Evolutionary conservation across 2,113 vertebrate species (phyloP), one percentile per base, ranked within the genome.

Genomic region (Zosterops japonicus): DNA sequence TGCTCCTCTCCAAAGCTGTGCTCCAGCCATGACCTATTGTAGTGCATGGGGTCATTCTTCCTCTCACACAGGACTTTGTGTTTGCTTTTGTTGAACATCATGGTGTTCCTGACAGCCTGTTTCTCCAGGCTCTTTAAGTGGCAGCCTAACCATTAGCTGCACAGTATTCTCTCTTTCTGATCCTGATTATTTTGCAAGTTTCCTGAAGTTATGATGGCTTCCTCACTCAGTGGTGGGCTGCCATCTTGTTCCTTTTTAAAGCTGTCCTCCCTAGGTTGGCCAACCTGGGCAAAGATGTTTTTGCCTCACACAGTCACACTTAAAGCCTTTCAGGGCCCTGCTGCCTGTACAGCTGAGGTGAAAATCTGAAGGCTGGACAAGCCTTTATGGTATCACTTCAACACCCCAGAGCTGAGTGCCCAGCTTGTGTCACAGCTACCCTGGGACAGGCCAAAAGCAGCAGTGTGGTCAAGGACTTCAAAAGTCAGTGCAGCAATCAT

Each of bases 401-500:
- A 9, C 5, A 4, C 1, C 12, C 41, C 46, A 52, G 42, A 78
- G 6, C 23, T 28, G 10, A 87, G 12, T 0, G 0, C 10, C 18
- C 56, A 28, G 53, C 23, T 39, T 22, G 19, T 4, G 39, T 36
- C 68, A 67, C 70, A 74, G 63, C 36, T 27, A 17, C 13, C 36
- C 14, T 5, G 31, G 17, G 23, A 24, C 9, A 57, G 41, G 27
- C 59, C 68, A 50, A 74, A 36, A 9, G 24, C 67, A 61, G 36
- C 6, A 24, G 24, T 6, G 31, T 12, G 24, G 31, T 18, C 6
- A 2, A 53, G 33, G 33, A 23, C 33, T 65, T 39, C 41, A 56
- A 29, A 52, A 49, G 16, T 18, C 60, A 61, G 8, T 19, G 9
- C 29, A 39, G 18, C 12, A 84, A 24, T 27, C 53, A 14, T 41